Conservation (phyloP, 2,797 vertebrate genomes). For the Nasua narica region DNA sequence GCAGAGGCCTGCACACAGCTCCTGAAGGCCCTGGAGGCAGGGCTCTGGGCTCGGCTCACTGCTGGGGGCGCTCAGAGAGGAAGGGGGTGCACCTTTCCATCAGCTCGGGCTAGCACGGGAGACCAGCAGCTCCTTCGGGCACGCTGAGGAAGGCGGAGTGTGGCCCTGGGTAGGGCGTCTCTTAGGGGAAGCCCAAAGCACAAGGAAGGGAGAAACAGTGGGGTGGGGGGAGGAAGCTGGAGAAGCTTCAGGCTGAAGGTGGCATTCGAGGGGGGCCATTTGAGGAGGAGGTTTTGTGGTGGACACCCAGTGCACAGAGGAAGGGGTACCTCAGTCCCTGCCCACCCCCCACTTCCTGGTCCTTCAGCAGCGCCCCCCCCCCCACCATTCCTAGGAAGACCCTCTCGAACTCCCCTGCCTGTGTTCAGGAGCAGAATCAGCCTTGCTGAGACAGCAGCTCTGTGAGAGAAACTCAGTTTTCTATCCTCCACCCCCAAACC, state of each 20-base stretch:
- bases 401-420: background rate
- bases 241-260: too few relatives aligned
- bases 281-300: too few relatives aligned
- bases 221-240: too few relatives aligned
- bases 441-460: background rate
- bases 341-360: background rate
- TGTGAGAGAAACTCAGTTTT: background rate
- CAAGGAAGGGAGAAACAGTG: background rate
- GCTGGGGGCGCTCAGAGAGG: background rate
- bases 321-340: background rate
- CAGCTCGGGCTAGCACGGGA: accelerated
- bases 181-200: background rate
- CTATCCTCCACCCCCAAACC: too few relatives aligned
- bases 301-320: too few relatives aligned
- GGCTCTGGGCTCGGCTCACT: background rate
- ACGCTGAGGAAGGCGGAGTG: accelerated
- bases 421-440: background rate
- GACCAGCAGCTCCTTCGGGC: background rate
- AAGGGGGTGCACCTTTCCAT: background rate
- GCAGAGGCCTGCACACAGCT: accelerated
- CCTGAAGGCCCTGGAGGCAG: background rate
- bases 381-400: background rate
- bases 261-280: too few relatives aligned
- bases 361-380: too few relatives aligned
- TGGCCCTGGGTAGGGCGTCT: background rate